These are phyloP conservation scores for Equus przewalskii DNA, from an alignment of 2,113 vertebrate genomes.

Conservation along the genomic window DNA sequence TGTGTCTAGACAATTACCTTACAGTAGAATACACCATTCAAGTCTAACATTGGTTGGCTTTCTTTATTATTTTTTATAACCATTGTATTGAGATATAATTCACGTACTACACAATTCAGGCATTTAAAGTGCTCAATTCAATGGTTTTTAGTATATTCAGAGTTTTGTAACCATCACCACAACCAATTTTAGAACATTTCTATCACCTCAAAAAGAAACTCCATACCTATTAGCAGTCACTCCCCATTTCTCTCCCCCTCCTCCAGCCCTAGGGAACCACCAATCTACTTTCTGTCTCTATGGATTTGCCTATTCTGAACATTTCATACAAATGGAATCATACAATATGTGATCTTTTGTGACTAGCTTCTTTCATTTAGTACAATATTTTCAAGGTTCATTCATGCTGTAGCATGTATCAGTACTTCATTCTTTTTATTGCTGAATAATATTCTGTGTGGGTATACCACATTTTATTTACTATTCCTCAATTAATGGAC, in stretches of 20 bases:
- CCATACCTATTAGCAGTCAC: background rate
- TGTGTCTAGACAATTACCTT: background rate
- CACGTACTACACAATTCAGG: background rate
- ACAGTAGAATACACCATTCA: background rate
- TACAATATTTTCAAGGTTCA: background rate
- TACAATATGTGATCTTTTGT: background rate
- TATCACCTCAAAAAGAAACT: slow-evolving; percentile 21
- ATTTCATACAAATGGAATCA: slow-evolving; percentile 11
- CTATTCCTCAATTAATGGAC: background rate
- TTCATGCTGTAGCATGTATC: background rate
- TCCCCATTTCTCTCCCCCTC: background rate
- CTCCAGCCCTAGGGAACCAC: background rate
- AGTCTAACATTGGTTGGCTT: background rate
- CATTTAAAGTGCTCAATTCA: background rate
- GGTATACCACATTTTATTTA: background rate
- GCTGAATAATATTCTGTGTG: background rate
- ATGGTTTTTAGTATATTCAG: background rate
- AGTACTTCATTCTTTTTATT: background rate
- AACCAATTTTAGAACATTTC: background rate
- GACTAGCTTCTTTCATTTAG: background rate
- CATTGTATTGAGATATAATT: background rate
- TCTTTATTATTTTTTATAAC: background rate
- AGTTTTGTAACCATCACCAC: background rate
- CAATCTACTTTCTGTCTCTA: background rate
- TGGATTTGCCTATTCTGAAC: background rate